Evolutionary conservation across 2,113 vertebrate species (phyloP).

Genomic region (Stomatorhinus ivindoensis): DNA sequence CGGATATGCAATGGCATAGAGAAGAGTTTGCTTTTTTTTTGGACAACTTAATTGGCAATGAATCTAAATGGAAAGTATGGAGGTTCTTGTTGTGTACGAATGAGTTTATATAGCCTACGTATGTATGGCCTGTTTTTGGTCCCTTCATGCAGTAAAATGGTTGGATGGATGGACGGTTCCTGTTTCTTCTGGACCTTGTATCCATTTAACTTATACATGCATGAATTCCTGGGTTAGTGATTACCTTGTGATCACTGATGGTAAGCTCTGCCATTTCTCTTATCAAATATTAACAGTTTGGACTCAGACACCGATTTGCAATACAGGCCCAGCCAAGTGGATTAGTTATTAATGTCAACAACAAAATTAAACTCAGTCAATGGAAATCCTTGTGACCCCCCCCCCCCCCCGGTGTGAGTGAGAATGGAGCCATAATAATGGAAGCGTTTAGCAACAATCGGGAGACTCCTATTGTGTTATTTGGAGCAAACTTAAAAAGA

Average conservation of each 20-base stretch:
- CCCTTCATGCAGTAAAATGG: background rate
- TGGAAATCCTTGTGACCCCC: background rate
- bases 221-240: background rate
- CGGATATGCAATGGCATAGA: background rate
- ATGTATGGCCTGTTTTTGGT: background rate
- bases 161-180: background rate
- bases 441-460: background rate
- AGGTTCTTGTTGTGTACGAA: background rate
- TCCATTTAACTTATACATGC: background rate
- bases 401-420: background rate
- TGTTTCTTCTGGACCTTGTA: background rate
- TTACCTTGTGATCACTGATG: background rate
- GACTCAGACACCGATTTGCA: background rate
- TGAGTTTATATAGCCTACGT: too few species aligned
- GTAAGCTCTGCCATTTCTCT: background rate
- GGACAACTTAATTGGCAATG: background rate
- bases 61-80: background rate
- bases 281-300: background rate
- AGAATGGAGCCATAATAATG: background rate
- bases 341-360: constrained; percentile 4
- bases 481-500: background rate
- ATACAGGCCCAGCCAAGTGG: background rate
- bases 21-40: background rate
- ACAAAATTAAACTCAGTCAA: background rate
- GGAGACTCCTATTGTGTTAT: background rate